phyloP scores from a whole-genome alignment of 2,888 invertebrate species.

The Netelia melanura region DNA sequence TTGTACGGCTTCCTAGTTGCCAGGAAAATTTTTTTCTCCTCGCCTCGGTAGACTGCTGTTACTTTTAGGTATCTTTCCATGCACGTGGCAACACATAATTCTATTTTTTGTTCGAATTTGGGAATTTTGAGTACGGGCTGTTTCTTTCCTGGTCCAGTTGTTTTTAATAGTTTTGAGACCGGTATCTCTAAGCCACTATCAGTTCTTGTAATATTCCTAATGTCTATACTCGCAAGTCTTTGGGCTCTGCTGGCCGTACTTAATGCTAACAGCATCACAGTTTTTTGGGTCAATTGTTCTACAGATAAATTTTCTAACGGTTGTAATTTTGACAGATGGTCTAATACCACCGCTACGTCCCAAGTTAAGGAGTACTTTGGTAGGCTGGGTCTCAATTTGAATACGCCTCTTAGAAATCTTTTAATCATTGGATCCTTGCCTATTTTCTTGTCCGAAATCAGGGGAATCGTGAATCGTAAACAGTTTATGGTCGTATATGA shows the following conservation, averaged over 20 bases:
- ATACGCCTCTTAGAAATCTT: constrained; percentile 46
- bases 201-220: constrained; percentile 9
- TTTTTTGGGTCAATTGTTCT: neutral
- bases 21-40: constrained; percentile 6
- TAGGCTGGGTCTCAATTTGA: constrained; percentile 39
- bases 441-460: constrained; percentile 36
- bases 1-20: constrained; percentile 11
- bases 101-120: neutral
- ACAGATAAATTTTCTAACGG: neutral
- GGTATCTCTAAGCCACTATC: neutral
- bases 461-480: constrained; percentile 30
- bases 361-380: constrained; percentile 53
- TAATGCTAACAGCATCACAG: constrained; percentile 28
- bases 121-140: constrained; percentile 10
- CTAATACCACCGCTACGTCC: constrained; percentile 13
- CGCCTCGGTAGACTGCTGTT: neutral
- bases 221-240: constrained; percentile 15
- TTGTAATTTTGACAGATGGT: no score
- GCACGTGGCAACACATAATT: constrained; percentile 12
- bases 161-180: constrained; percentile 19
- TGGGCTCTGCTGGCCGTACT: constrained; percentile 34
- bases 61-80: neutral
- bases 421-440: constrained; percentile 9
- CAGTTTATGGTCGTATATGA: constrained; percentile 3
- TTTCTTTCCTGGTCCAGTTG: constrained; percentile 8